A percentile compares a stretch with the other conserved stretches of the same genome.
These are phyloP conservation scores for Sinosuthora webbiana DNA, from an alignment of 2,113 vertebrate genomes.

Conservation along the genomic window DNA sequence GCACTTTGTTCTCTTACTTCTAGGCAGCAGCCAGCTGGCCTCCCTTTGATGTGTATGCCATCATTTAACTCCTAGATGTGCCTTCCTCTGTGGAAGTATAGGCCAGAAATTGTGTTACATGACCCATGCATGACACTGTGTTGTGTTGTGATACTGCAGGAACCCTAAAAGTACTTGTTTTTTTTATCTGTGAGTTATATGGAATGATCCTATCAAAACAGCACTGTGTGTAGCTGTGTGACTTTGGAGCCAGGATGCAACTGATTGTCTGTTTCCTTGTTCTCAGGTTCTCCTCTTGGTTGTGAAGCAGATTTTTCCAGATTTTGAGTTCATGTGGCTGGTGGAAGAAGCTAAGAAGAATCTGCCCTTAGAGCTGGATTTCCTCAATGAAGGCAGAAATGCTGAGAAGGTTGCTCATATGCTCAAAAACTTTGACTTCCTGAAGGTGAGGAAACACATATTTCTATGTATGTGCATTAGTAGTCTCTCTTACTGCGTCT, in stretches of 20 bases:
- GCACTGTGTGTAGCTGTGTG: not conserved
- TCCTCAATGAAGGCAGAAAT: conserved; percentile 93
- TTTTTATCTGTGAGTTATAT: not conserved
- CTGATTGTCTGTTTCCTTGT: not conserved
- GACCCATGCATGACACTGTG: not conserved
- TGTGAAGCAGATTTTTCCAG: conserved; percentile 92
- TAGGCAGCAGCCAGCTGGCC: not conserved
- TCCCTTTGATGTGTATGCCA: not conserved
- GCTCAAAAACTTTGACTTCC: conserved; percentile 86
- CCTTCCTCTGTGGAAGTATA: not conserved
- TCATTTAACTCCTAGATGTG: not conserved
- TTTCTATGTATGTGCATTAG: not conserved
- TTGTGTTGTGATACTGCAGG: not conserved
- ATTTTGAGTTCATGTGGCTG: conserved; percentile 97
- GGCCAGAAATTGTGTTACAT: not conserved
- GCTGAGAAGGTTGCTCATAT: conserved; percentile 88
- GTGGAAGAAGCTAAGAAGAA: conserved; percentile 98
- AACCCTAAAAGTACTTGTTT: not conserved
- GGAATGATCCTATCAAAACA: not conserved
- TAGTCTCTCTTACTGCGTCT: not conserved
- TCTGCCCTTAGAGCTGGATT: conserved; percentile 93
- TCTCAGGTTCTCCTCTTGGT: conserved; percentile 82
- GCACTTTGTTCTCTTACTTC: not conserved
- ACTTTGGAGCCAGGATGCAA: not conserved
- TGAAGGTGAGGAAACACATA: conserved; percentile 76